These are phyloP conservation scores for Catocala fraxini DNA, from an alignment of 2,888 invertebrate species.

Conservation along the genomic window DNA sequence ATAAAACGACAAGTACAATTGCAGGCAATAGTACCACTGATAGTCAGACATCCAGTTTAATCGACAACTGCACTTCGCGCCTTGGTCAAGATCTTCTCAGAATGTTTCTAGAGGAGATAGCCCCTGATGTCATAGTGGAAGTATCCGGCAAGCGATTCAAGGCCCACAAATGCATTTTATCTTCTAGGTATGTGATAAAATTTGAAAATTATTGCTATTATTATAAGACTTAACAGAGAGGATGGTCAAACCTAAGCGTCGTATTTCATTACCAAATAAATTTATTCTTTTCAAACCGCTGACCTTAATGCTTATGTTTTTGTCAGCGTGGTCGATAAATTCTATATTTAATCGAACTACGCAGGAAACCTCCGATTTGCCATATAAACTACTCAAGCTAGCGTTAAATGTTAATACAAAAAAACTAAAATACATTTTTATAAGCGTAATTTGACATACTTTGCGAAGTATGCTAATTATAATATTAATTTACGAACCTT, in stretches of 20 bases:
- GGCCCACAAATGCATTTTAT: constrained; percentile 97
- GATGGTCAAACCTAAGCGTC: too few relatives aligned
- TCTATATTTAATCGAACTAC: too few relatives aligned
- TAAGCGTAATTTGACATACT: neutral
- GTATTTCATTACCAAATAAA: too few relatives aligned
- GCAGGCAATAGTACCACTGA: constrained; percentile 77
- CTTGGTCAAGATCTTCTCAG: constrained; percentile 95
- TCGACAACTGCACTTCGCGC: constrained; percentile 84
- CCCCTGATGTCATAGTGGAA: constrained; percentile 95
- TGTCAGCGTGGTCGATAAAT: too few relatives aligned
- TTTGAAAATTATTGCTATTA: too few relatives aligned
- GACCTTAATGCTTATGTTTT: too few relatives aligned
- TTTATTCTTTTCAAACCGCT: too few relatives aligned
- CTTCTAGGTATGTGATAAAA: constrained; percentile 86
- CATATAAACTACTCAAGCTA: too few relatives aligned
- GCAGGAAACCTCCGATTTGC: too few relatives aligned
- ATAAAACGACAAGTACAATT: neutral
- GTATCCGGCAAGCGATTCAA: constrained; percentile 94
- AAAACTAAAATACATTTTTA: too few relatives aligned
- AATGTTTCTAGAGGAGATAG: constrained; percentile 97
- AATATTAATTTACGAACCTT: neutral
- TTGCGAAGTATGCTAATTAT: neutral
- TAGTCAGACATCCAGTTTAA: constrained; percentile 76
- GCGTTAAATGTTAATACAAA: too few relatives aligned
- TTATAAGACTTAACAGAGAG: too few relatives aligned